phyloP scores from a whole-genome alignment of 2,113 vertebrate species.

The Amphiprion ocellaris region DNA sequence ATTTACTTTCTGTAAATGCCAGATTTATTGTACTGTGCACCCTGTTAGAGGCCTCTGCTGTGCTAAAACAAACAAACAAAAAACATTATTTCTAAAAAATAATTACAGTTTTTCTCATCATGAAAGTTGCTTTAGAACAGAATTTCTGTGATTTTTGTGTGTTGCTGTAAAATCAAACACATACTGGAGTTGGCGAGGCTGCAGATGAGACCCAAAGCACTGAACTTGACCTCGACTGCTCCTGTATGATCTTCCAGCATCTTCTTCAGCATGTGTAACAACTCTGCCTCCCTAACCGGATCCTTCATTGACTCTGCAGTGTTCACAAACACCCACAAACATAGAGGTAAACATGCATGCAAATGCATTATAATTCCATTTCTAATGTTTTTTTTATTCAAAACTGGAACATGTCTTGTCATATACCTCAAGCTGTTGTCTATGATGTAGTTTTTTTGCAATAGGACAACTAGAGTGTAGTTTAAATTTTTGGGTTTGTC shows the following conservation, averaged over 20 bases:
- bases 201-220: constrained; percentile 88
- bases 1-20: no score
- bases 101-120: background rate
- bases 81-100: no score
- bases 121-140: background rate
- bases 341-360: background rate
- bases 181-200: constrained; percentile 89
- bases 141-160: background rate
- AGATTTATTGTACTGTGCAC: no score
- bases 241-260: constrained; percentile 87
- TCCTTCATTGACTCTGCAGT: constrained; percentile 85
- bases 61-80: no score
- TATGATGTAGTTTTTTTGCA: no score
- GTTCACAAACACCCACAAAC: constrained; percentile 30
- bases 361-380: no score
- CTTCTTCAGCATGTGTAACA: constrained; percentile 86
- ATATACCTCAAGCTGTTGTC: no score
- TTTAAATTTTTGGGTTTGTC: no score
- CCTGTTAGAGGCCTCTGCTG: no score
- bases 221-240: constrained; percentile 90
- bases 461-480: no score
- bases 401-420: background rate
- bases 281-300: constrained; percentile 81
- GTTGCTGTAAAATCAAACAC: constrained; percentile 14
- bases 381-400: background rate